Base-by-base conservation (phyloP, 2,888 invertebrate genomes). In the Tenthredo distinguenda region DNA sequence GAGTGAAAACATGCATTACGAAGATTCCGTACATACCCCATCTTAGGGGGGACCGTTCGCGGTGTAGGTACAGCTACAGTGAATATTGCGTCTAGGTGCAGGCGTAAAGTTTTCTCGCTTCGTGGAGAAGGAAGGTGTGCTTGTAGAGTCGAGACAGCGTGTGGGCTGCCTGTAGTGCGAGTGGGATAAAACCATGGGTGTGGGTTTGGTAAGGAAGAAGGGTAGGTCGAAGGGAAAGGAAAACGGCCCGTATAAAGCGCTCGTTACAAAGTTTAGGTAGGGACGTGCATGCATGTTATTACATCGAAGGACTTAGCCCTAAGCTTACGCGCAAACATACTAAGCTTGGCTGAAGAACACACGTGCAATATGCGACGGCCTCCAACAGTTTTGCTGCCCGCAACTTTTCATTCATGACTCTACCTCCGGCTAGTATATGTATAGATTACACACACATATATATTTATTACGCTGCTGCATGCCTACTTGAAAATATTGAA, bases 281-380 rank as follows among this genome's bases (percentile, higher is more conserved):
- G 84, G 88, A 90, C 89, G 89, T 89, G 88, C 90, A 88, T 89
- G 89, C 89, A 88, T 89, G 89, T 91, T 91, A 91, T 91, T 91
- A 90, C 91, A 87, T 88, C 86, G 88, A 77, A 87, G 84, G 90
- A 89, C 89, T 91, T 89, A 90, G 87, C 88, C 88, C 87, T 89
- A 88, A 90, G 89, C 88, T 86, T 87, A 81, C 87, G 87, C 88
- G 88, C 88, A 90, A 90, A 90, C 90, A 89, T 21, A 68, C 83
- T 83, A 83, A 83, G 83, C 83, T 86, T 86, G 87, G 85, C 87
- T 85, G 86, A 37, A 68, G 71, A 86, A 85, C 86, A 86, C 85
- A 86, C 88, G 77, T 79, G 76, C 86, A 87, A 88, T 88, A 87
- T 86, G 87, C 31, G 47, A 47, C 43, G 34, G 47, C 50, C 68